Evolutionary conservation across 2,888 invertebrate genomes (phyloP).

Genomic region (Apoda limacodes): DNA sequence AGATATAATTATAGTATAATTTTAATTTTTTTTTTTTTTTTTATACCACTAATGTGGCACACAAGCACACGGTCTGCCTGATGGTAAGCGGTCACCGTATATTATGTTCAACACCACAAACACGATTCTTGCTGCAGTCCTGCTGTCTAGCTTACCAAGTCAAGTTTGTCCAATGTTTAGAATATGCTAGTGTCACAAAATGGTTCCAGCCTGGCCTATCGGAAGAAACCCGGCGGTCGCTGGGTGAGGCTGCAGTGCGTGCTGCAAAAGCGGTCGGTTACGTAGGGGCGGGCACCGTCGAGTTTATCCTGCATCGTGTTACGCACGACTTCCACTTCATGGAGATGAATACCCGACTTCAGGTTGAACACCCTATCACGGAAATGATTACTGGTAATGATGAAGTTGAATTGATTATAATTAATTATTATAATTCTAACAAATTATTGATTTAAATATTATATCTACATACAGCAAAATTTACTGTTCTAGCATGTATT

Average conservation of each 20-base stretch:
- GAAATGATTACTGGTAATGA: constrained; percentile 92
- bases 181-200: background rate
- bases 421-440: too few species aligned
- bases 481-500: too few species aligned
- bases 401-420: too few species aligned
- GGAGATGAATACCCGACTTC: constrained; percentile 99
- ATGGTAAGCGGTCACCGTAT: too few species aligned
- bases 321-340: constrained; percentile 96
- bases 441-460: too few species aligned
- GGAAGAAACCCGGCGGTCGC: constrained; percentile 76
- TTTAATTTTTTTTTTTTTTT: constrained; percentile 2
- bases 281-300: constrained; percentile 98
- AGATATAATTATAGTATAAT: too few species aligned
- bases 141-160: background rate
- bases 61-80: too few species aligned
- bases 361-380: constrained; percentile 96
- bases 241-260: constrained; percentile 92
- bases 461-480: too few species aligned
- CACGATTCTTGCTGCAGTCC: too few species aligned
- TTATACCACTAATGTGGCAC: too few species aligned
- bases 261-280: constrained; percentile 97
- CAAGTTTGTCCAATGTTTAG: background rate
- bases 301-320: constrained; percentile 92
- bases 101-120: too few species aligned
- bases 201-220: constrained; percentile 82